Base-by-base conservation (phyloP, 2,113 vertebrate species). In the Numenius arquata region DNA sequence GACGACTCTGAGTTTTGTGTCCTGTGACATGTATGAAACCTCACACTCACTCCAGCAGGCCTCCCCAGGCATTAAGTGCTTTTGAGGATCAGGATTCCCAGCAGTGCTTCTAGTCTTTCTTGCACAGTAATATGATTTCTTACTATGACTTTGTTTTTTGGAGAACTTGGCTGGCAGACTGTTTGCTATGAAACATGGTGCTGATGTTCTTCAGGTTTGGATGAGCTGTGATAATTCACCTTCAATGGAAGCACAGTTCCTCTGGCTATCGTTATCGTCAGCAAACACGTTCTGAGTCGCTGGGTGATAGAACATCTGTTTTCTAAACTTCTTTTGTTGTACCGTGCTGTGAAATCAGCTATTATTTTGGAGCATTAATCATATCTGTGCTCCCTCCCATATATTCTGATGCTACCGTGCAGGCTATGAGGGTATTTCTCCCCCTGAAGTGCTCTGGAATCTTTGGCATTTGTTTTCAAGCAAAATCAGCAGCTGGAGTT, bases 281-380 rank as follows among this genome's bases (percentile, higher is more conserved):
- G 93, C 84, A 97, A 89, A 91, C 71, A 73, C 30, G 63, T 89
- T 97, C 85, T 26, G 84, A 94, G 87, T 85, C 89, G 67, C 59
- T 40, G 77, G 52, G 41, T 93, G 58, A 89, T 85, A 94, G 90
- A 97, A 95, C 52, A 84, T 73, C 81, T 70, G 41, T 86, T 96
- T 97, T 66, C 92, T 21, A 85, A 53, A 53, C 56, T 87, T 88
- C 77, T 92, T 91, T 92, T 94, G 43, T 79, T 95, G 92, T 75
- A 66, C 71, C 62, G 66, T 62, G 76, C 95, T 80, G 70, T 71
- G 88, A 93, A 83, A 78, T 91, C 95, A 91, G 73, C 78, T 66
- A n/a, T 41, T 6, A 17, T 70, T 91, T 93, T 70, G 40, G 36
- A 92, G 75, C 53, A 77, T 85, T 93, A 88, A 73, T 95, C 86